Evolutionary conservation across 2,888 invertebrate genomes (phyloP).

Genomic region (Euclidia mi): DNA sequence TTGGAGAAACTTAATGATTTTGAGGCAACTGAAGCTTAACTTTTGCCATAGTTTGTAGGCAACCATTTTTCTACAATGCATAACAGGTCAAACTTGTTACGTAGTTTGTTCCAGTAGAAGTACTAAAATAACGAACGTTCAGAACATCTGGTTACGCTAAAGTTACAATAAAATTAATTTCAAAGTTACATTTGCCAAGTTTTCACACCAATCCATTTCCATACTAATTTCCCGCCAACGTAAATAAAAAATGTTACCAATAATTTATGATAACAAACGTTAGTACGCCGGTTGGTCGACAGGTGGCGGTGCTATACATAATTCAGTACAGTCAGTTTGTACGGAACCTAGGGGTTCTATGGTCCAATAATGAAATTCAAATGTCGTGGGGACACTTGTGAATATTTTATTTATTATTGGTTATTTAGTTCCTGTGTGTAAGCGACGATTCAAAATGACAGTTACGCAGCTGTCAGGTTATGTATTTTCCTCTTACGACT

Average conservation of each 20-base stretch:
- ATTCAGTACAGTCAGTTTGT: slow-evolving; percentile 64
- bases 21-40: too few relatives aligned
- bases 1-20: too few relatives aligned
- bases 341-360: slow-evolving; percentile 55
- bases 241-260: slow-evolving; percentile 40
- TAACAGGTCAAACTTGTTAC: too few relatives aligned
- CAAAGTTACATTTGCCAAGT: background rate
- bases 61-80: too few relatives aligned
- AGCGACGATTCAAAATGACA: slow-evolving; percentile 1
- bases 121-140: background rate
- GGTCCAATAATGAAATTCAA: slow-evolving; percentile 61
- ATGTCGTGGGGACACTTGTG: slow-evolving; percentile 55
- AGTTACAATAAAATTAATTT: background rate
- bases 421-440: slow-evolving; percentile 12
- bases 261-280: slow-evolving; percentile 66
- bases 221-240: slow-evolving; percentile 2
- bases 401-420: slow-evolving; percentile 53
- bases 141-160: background rate
- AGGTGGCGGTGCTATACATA: slow-evolving; percentile 78
- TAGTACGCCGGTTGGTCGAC: slow-evolving; percentile 74
- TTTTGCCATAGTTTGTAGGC: too few relatives aligned
- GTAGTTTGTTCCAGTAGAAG: background rate
- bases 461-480: background rate
- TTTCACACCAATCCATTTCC: background rate
- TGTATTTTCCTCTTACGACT: background rate